Base-by-base conservation (phyloP, 2,888 invertebrate genomes). In the Agriopis leucophaearia region DNA sequence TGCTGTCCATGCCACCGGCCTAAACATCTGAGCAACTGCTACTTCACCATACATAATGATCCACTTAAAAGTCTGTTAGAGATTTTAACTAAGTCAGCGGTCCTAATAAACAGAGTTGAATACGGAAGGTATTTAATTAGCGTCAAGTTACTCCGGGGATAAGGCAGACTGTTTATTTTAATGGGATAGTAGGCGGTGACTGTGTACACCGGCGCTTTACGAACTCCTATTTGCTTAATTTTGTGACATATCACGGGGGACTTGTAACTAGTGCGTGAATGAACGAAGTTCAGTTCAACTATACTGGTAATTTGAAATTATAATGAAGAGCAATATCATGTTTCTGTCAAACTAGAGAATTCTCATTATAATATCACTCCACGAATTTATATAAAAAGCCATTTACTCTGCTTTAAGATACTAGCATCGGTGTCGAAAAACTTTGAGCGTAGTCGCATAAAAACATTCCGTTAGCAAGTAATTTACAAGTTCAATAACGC, bases 381-480 rank as follows among this genome's bases (percentile, higher is more conserved):
- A 5, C 3, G 6, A 27, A 27, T 27, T 47, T 47, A 47, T 16
- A 16, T 47, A 47, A 55, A 40, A 45, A 57, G 57, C 40, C 18
- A 38, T 36, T 15, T 12, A 35, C 44, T 48, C 36, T 38, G 47
- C 10, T 16, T 47, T 48, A 48, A 54, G 16, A 58, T 38, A 10
- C 42, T 52, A 15, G 9, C 36, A 56, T 15, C 66, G 64, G 55
- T 64, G 78, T 77, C 74, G 67, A 81, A 80, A 76, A 78, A 72
- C 71, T 74, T 77, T 68, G 71, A 76, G 71, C 66, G 15, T 55
- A 45, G 40, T 40, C 47, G 51, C 56, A 74, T 64, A 76, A 81
- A 80, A 81, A 76, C 69, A 74, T 72, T 77, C 85, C 83, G 87
- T 87, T 86, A 84, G 69, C 67, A 40, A 73, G 75, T 71, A 80